phyloP scores from a whole-genome alignment of 2,888 invertebrate genomes.

The Lydus trimaculatus region DNA sequence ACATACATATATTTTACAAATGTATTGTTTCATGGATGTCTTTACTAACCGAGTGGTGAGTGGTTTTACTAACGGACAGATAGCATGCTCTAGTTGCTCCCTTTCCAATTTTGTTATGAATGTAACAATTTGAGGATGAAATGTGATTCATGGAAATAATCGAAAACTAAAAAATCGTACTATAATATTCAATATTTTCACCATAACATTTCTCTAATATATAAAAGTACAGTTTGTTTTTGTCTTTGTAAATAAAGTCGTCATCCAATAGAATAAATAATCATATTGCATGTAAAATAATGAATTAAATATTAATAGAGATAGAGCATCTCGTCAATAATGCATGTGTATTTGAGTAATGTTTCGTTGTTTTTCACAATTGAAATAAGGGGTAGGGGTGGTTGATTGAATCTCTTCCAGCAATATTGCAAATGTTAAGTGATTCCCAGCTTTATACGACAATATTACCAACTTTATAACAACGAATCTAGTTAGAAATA shows the following conservation, averaged over 20 bases:
- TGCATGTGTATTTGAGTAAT: neutral
- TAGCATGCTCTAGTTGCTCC: neutral
- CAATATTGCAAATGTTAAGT: conserved; percentile 17
- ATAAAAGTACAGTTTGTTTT: neutral
- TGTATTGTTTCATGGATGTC: conserved; percentile 35
- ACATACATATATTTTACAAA: conserved; percentile 12
- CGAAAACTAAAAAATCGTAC: neutral
- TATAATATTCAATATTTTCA: neutral
- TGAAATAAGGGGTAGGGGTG: neutral
- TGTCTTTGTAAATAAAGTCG: neutral
- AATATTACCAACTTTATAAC: conserved; percentile 27
- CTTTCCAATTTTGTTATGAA: neutral
- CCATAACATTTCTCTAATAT: neutral
- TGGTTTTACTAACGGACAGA: neutral
- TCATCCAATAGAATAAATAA: neutral
- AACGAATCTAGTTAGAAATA: conserved; percentile 39
- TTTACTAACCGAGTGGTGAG: conserved; percentile 32
- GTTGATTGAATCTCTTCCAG: neutral
- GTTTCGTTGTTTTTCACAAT: neutral
- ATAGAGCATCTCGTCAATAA: neutral
- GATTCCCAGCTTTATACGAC: conserved; percentile 3
- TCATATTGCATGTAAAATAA: neutral
- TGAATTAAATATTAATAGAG: conserved; percentile 21
- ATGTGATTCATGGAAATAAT: no score
- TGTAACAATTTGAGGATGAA: no score